These are phyloP conservation scores for Stylophora pistillata DNA, from an alignment of 64 coral and sea anemone genomes.

Conservation along the genomic window DNA sequence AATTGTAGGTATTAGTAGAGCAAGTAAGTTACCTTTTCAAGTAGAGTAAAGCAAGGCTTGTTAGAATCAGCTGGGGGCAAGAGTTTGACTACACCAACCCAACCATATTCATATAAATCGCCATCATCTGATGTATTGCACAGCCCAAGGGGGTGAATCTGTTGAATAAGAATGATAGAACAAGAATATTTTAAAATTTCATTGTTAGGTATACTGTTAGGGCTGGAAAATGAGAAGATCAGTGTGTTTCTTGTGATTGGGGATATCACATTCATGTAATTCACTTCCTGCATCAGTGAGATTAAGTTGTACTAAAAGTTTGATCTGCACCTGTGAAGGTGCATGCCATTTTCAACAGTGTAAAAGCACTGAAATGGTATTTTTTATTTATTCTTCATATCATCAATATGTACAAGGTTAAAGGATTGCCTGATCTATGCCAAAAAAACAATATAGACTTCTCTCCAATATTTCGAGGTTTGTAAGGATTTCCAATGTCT, in stretches of 20 bases:
- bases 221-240: no score
- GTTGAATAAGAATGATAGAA: not conserved
- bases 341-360: not conserved
- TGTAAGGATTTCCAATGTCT: no score
- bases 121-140: slow-evolving; percentile 94
- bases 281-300: no score
- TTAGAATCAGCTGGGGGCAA: slow-evolving; percentile 60
- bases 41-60: slow-evolving; percentile 75
- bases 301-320: no score
- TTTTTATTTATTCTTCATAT: not conserved
- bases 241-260: no score
- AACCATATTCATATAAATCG: slow-evolving; percentile 88
- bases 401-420: not conserved
- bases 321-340: not conserved
- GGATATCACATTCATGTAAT: no score
- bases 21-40: slow-evolving; percentile 79
- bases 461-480: no score
- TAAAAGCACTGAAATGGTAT: not conserved
- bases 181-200: not conserved
- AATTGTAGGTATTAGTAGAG: no score
- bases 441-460: not conserved
- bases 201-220: not conserved
- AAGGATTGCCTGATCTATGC: not conserved
- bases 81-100: slow-evolving; percentile 92
- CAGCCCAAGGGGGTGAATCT: slow-evolving; percentile 91